Evolutionary conservation across 2,797 vertebrate species (phyloP).

Genomic region (Cercopithecus mitis): DNA sequence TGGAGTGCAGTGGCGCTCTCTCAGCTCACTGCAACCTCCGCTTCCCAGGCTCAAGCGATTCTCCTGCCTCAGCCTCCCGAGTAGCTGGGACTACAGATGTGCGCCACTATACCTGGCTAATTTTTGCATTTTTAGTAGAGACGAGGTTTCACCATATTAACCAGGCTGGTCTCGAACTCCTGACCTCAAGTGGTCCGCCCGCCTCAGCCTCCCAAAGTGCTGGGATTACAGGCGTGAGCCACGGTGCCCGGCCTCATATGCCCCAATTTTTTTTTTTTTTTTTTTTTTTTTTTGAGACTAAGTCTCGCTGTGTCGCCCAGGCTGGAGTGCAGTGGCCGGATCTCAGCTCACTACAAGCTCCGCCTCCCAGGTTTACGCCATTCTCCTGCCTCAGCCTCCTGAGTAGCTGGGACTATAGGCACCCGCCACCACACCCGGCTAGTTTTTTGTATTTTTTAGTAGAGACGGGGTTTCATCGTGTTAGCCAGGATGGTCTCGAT

Average conservation of each 20-base stretch:
- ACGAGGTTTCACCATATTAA: background rate
- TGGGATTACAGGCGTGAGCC: background rate
- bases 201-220: background rate
- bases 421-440: rapidly evolving
- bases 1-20: too few relatives aligned
- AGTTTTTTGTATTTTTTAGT: too few relatives aligned
- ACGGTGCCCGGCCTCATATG: too few relatives aligned
- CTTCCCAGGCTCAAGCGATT: background rate
- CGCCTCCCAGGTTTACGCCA: too few relatives aligned
- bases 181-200: background rate
- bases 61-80: background rate
- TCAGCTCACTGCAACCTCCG: too few relatives aligned
- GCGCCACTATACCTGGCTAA: background rate
- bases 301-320: background rate
- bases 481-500: too few relatives aligned
- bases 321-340: background rate
- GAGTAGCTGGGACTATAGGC: too few relatives aligned
- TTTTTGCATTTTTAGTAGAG: background rate
- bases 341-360: too few relatives aligned
- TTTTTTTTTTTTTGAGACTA: background rate
- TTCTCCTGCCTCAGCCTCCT: too few relatives aligned
- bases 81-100: background rate
- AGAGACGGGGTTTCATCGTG: too few relatives aligned
- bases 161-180: background rate
- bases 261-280: too few relatives aligned